These are phyloP conservation scores for Cantharis rustica DNA, from an alignment of 2,888 invertebrate species.

Conservation along the genomic window DNA sequence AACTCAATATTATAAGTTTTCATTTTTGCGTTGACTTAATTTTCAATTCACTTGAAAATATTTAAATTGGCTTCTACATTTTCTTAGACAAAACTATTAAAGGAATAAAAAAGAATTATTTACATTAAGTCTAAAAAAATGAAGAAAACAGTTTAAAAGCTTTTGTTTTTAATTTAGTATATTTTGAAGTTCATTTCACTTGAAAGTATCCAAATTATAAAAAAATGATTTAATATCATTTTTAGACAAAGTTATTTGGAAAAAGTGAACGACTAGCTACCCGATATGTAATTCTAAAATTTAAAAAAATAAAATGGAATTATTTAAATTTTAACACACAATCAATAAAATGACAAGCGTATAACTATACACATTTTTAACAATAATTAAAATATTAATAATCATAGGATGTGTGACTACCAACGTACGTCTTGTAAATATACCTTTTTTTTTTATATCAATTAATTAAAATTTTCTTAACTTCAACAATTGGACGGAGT, in stretches of 20 bases:
- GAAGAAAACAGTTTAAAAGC: too few relatives aligned
- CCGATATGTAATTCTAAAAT: background rate
- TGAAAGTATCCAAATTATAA: background rate
- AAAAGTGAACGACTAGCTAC: background rate
- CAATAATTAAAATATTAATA: slow-evolving; percentile 5
- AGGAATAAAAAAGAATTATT: too few relatives aligned
- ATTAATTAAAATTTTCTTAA: background rate
- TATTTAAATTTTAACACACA: background rate
- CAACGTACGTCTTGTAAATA: slow-evolving; percentile 14
- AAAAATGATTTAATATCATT: too few relatives aligned
- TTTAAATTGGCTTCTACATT: too few relatives aligned
- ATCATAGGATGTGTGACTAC: slow-evolving; percentile 20
- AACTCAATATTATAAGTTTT: too few relatives aligned
- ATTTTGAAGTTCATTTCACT: background rate
- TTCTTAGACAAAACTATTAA: too few relatives aligned
- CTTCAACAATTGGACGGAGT: slow-evolving; percentile 30
- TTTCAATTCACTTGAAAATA: too few relatives aligned
- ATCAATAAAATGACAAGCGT: background rate
- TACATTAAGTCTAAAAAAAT: too few relatives aligned
- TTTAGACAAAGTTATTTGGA: background rate
- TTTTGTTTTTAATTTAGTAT: too few relatives aligned
- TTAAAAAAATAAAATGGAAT: background rate
- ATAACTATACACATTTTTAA: background rate
- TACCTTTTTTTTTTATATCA: background rate
- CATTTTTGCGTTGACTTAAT: too few relatives aligned